These are phyloP conservation scores for Phenganax marumi DNA, from an alignment of 92 coral and sea anemone species.

Conservation along the genomic window DNA sequence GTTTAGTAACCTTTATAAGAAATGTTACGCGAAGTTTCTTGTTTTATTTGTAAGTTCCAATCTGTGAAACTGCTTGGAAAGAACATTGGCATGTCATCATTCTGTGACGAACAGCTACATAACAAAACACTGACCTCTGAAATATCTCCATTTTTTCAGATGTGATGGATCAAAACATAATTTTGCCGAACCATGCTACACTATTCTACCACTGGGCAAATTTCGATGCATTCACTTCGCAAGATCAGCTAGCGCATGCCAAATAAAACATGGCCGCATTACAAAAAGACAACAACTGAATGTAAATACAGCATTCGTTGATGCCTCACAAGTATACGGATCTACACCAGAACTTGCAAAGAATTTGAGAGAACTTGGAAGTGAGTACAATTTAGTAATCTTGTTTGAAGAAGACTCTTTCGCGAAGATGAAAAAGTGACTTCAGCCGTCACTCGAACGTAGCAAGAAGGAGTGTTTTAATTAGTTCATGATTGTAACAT, in stretches of 20 bases:
- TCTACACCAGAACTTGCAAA: constrained; percentile 5
- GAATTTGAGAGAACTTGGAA: constrained; percentile 8
- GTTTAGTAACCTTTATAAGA: too few species aligned
- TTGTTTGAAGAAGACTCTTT: not conserved
- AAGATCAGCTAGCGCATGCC: constrained; percentile 34
- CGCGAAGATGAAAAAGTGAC: not conserved
- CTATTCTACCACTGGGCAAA: constrained; percentile 16
- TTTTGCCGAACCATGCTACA: constrained; percentile 24
- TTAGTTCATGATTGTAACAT: too few species aligned
- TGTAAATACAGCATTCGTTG: constrained; percentile 39
- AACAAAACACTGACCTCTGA: not conserved
- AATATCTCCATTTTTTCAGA: not conserved
- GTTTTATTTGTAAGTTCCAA: too few species aligned
- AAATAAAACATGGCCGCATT: constrained; percentile 28
- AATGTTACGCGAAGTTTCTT: too few species aligned
- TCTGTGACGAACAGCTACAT: too few species aligned
- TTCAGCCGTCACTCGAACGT: not conserved
- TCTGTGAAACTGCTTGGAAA: too few species aligned
- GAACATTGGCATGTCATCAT: too few species aligned
- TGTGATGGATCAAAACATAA: constrained; percentile 25
- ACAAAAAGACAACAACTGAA: constrained; percentile 31
- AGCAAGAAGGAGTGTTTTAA: not conserved
- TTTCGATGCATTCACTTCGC: constrained; percentile 30
- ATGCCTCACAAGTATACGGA: constrained; percentile 42
- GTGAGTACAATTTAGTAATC: constrained; percentile 1